A percentile compares a stretch with the other conserved stretches of the same genome.
Evolutionary conservation across 1,140 invertebrate genomes (phyloP).

Genomic region (Lucilia cuprina): DNA sequence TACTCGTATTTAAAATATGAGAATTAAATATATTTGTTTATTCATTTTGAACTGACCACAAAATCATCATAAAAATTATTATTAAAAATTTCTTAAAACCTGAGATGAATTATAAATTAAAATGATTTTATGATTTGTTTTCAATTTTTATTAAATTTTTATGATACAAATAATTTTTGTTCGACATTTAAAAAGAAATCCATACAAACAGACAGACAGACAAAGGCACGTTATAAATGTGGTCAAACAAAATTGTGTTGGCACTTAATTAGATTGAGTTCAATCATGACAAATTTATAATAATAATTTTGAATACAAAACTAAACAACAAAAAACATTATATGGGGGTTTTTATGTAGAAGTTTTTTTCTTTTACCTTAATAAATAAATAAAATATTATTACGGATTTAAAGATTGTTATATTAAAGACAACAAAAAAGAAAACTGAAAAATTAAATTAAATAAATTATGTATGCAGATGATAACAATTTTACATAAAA

Average conservation of each 20-base stretch:
- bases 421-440: neutral
- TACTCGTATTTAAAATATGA: neutral
- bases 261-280: conserved; percentile 11
- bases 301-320: neutral
- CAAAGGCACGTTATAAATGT: neutral
- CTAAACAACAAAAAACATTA: neutral
- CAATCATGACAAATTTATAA: neutral
- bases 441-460: neutral
- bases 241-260: neutral
- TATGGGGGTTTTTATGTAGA: neutral
- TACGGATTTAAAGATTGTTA: neutral
- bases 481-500: conserved; percentile 32
- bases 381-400: neutral
- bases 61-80: conserved; percentile 20
- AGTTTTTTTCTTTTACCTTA: too few relatives aligned
- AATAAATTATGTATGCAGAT: conserved; percentile 27
- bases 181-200: neutral
- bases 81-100: neutral
- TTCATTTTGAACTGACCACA: conserved; percentile 1
- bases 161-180: neutral
- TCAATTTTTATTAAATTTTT: neutral
- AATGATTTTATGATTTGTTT: conserved; percentile 5
- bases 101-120: conserved; percentile 26
- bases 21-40: neutral
- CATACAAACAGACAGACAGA: neutral